Conservation (phyloP, 2,113 vertebrate species). For the Xiphias gladius region DNA sequence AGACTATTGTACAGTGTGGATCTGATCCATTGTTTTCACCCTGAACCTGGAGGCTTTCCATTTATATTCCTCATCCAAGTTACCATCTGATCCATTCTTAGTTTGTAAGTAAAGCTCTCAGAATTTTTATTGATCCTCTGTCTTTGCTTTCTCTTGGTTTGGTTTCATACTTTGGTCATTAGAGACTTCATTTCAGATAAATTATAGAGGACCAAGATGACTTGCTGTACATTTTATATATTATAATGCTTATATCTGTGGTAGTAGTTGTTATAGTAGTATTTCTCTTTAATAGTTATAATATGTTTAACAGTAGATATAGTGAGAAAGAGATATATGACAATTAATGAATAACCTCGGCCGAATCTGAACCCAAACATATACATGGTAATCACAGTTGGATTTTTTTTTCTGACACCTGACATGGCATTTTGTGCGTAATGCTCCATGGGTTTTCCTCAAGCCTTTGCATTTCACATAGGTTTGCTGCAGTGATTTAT, state of each 20-base stretch:
- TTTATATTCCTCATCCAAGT: constrained; percentile 31
- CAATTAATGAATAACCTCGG: neutral
- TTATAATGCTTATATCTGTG: neutral
- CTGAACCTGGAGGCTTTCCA: constrained; percentile 39
- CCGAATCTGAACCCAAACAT: neutral
- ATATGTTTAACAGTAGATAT: neutral
- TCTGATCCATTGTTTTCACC: constrained; percentile 23
- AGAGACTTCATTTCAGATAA: constrained; percentile 24
- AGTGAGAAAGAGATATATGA: neutral
- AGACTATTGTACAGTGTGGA: constrained; percentile 29
- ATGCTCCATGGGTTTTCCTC: neutral
- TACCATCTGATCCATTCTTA: constrained; percentile 38
- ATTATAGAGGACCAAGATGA: constrained; percentile 1
- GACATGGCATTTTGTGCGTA: neutral
- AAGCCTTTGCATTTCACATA: neutral
- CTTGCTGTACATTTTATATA: neutral
- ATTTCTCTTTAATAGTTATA: neutral
- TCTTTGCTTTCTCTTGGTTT: constrained; percentile 30
- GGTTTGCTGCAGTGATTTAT: too few species aligned
- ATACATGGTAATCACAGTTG: neutral
- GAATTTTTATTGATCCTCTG: constrained; percentile 45
- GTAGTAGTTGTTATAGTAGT: neutral
- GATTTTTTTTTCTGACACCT: neutral
- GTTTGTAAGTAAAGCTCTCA: constrained; percentile 28
- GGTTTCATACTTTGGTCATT: constrained; percentile 30